These are phyloP conservation scores for Ailuropoda melanoleuca DNA, from an alignment of 2,113 vertebrate species.

Conservation along the genomic window DNA sequence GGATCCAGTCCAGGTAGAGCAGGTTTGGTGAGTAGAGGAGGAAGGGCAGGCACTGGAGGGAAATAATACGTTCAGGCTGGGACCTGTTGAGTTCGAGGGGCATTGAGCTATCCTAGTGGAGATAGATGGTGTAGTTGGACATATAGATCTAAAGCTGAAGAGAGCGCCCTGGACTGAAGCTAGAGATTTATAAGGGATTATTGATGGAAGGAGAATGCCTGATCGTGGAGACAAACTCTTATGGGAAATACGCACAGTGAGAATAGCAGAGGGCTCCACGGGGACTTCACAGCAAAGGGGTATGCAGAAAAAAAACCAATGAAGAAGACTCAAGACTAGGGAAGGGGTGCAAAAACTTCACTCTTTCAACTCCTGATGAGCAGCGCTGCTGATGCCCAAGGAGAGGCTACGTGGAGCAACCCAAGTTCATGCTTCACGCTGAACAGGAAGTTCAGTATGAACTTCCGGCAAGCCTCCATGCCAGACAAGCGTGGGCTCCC, in stretches of 20 bases:
- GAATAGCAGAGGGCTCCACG: neutral
- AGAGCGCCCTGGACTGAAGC: neutral
- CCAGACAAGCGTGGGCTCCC: neutral
- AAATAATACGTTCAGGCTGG: neutral
- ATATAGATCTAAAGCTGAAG: neutral
- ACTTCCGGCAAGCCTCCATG: neutral
- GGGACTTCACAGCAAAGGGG: neutral
- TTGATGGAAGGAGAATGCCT: neutral
- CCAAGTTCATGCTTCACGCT: neutral
- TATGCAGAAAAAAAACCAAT: neutral
- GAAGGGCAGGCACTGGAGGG: rapidly evolving
- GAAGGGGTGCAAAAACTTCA: neutral
- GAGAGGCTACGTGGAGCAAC: neutral
- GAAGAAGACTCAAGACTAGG: neutral
- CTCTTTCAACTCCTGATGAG: neutral
- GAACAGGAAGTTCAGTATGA: too few species aligned
- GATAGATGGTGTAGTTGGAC: neutral
- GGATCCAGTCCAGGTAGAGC: neutral
- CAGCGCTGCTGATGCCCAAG: neutral
- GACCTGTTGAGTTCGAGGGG: neutral
- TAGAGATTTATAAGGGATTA: neutral
- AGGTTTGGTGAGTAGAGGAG: neutral
- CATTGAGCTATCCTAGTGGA: neutral
- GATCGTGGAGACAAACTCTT: neutral
- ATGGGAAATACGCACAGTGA: neutral